Evolutionary conservation across 2,113 vertebrate genomes (phyloP).

Genomic region (Chaenocephalus aceratus): DNA sequence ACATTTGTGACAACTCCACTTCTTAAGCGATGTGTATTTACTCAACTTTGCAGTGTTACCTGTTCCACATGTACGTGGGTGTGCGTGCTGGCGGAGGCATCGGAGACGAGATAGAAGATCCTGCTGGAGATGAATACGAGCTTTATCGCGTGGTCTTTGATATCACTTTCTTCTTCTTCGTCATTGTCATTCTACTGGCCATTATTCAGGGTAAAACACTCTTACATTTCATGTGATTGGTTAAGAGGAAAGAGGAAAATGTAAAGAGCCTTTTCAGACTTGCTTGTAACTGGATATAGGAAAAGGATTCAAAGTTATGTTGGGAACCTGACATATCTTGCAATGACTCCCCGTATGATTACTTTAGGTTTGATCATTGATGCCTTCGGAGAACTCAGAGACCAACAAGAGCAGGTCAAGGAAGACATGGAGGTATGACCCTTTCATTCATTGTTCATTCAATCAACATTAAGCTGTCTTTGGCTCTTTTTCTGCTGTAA

Average conservation of each 20-base stretch:
- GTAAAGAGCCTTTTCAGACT: neutral
- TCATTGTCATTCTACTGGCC: conserved; percentile 94
- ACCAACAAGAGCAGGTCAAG: conserved; percentile 92
- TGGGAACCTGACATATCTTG: too few relatives aligned
- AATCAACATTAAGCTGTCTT: too few relatives aligned
- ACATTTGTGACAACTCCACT: neutral
- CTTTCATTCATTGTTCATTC: neutral
- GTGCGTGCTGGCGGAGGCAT: conserved; percentile 94
- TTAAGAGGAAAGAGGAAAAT: neutral
- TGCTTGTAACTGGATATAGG: neutral
- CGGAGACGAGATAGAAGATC: conserved; percentile 95
- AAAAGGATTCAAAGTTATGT: neutral
- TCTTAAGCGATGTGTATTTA: neutral
- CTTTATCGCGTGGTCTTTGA: conserved; percentile 94
- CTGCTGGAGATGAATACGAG: conserved; percentile 93
- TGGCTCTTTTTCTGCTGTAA: too few relatives aligned
- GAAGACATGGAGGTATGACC: conserved; percentile 91
- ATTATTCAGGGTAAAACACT: conserved; percentile 91
- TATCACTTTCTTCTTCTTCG: conserved; percentile 97
- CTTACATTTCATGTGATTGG: neutral
- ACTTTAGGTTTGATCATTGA: conserved; percentile 89
- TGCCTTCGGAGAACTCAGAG: conserved; percentile 90
- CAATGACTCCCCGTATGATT: neutral
- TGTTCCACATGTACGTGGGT: conserved; percentile 97
- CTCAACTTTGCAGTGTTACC: conserved; percentile 86